These are phyloP conservation scores for Pogonocherus hispidulus DNA, from an alignment of 2,888 invertebrate genomes.

Conservation along the genomic window DNA sequence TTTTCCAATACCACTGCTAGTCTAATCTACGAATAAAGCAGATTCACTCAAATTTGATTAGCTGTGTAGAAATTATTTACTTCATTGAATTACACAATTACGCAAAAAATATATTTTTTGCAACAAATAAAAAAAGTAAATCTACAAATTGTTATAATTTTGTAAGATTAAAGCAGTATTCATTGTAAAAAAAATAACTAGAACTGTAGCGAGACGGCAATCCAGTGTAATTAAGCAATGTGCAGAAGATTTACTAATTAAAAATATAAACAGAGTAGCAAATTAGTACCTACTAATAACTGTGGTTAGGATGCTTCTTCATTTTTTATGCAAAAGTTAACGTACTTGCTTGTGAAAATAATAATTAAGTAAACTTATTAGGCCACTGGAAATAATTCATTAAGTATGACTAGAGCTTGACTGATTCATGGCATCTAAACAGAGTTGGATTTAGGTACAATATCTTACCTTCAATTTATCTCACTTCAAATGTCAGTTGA, in stretches of 20 bases:
- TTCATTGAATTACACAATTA: no score
- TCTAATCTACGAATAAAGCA: no score
- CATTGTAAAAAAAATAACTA: not conserved
- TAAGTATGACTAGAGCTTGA: no score
- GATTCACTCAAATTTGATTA: no score
- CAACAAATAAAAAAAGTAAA: not conserved
- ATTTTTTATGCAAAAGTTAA: not conserved
- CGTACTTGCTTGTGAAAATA: not conserved
- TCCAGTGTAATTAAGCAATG: not conserved
- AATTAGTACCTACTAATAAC: not conserved
- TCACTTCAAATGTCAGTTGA: no score
- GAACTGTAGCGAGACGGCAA: constrained; percentile 3
- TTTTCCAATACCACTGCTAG: no score
- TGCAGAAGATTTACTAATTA: constrained; percentile 12
- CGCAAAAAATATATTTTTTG: no score
- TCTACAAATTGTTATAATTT: constrained; percentile 5
- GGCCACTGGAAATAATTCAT: constrained; percentile 6
- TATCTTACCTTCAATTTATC: no score
- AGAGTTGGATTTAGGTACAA: no score
- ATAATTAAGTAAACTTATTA: constrained; percentile 3
- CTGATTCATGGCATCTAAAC: no score
- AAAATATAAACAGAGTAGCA: constrained; percentile 5
- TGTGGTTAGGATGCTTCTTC: not conserved
- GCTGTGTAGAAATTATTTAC: no score
- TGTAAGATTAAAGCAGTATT: not conserved